Conservation (phyloP, 1,140 invertebrate genomes). For the Tetragnatha versicolor region DNA sequence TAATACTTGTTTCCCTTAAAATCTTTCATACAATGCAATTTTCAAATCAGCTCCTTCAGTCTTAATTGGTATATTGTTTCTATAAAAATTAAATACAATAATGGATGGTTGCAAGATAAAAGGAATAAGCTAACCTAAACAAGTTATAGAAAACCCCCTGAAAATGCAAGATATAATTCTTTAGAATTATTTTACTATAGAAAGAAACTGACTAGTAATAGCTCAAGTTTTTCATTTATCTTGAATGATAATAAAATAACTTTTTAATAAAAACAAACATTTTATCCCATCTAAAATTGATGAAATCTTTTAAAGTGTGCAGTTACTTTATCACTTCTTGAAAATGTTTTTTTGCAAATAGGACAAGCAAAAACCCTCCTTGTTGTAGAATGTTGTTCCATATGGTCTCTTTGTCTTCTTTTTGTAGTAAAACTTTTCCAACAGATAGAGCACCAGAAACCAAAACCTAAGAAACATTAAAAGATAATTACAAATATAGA, state of each 20-base stretch:
- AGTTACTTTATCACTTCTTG: constrained; percentile 47
- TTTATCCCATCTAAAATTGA: too few species aligned
- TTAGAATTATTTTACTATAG: not conserved
- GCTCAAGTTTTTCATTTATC: not conserved
- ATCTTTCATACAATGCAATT: too few species aligned
- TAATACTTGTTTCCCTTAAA: too few species aligned
- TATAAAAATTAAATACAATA: too few species aligned
- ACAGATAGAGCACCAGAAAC: constrained; percentile 19
- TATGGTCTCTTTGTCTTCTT: constrained; percentile 25
- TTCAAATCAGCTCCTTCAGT: too few species aligned
- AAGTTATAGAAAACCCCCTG: too few species aligned
- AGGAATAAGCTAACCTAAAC: too few species aligned
- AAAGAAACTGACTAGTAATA: not conserved
- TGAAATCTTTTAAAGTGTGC: constrained; percentile 19
- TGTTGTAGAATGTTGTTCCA: constrained; percentile 21
- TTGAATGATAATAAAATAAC: not conserved
- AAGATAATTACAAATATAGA: not conserved
- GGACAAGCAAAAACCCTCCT: constrained; percentile 30
- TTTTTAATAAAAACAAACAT: not conserved
- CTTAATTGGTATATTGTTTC: too few species aligned
- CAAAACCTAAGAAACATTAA: not conserved
- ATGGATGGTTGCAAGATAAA: too few species aligned
- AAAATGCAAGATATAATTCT: not conserved
- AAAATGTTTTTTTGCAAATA: constrained; percentile 42
- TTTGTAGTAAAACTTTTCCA: constrained; percentile 21